Base-by-base conservation (phyloP, 2,888 invertebrate species). In the Iselma pallidipennis region DNA sequence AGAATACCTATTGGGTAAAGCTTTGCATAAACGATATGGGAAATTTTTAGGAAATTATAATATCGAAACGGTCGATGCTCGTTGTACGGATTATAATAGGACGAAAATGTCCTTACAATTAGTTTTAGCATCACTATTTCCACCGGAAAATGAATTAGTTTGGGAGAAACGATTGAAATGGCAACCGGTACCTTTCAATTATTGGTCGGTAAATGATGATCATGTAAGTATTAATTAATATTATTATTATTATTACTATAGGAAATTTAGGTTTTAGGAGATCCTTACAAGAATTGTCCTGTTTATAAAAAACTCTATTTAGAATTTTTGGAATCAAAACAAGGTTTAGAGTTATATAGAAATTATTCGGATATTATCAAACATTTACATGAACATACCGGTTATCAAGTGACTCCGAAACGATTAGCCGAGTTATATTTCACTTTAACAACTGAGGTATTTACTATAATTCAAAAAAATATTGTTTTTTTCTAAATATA, bases 131-230 rank as follows among this genome's bases (percentile, higher is more conserved):
- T 90, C 89, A 10, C 77, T 92, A 56, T 91, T 87, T 81, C 88
- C 87, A 49, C 89, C 90, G 0, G 65, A 66, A 50, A 83, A 83
- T 6, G 75, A 82, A 23, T 83, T 85, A 75, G 81, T 84, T 62
- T 88, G 88, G 87, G 85, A 85, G 69, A 69, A 78, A 4, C 62
- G 65, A 2, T 77, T 90, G 61, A 80, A 83, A 63, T 93, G 92
- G 92, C 89, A 91, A 71, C 92, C 92, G 7, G 87, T 91, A 59
- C 90, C 91, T 9, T 85, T 91, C 16, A 87, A 87, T 74, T 89
- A 89, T 19, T 83, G 87, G 69, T 85, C 87, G 1, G 53, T 57
- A 14, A 19, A 64, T 49, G 37, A 69, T 19, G 77, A 77, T 57
- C 66, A 59, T 19, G 76, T 73, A 64, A 63, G 51, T 64, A 49